A percentile compares a stretch with the other conserved stretches of the same genome.
Conservation (phyloP, 2,888 invertebrate species). For the Pseudolycoriella hygida region DNA sequence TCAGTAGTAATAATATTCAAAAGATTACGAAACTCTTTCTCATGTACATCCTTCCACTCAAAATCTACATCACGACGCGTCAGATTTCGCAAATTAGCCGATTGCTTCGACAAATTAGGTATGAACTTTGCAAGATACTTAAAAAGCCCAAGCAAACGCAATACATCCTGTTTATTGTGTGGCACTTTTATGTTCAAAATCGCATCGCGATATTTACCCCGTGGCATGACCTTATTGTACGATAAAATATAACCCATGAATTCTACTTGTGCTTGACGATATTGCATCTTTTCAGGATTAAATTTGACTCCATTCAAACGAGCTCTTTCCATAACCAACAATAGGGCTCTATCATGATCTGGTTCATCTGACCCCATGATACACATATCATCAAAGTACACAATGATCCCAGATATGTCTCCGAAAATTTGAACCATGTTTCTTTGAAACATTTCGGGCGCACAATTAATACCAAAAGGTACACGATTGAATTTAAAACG, state of each 20-base stretch:
- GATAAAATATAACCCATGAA: background rate
- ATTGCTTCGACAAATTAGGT: background rate
- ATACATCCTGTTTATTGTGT: background rate
- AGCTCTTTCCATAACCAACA: too few species aligned
- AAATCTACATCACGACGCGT: background rate
- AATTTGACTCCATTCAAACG: too few species aligned
- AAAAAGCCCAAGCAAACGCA: background rate
- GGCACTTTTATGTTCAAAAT: background rate
- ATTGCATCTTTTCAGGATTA: too few species aligned
- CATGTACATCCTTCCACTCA: background rate
- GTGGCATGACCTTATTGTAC: background rate
- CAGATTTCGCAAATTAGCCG: background rate
- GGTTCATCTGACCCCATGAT: conserved; percentile 7
- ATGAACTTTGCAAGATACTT: background rate
- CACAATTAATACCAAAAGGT: too few species aligned
- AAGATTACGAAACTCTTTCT: too few species aligned
- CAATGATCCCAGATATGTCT: conserved; percentile 9
- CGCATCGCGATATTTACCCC: background rate
- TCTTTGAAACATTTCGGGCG: too few species aligned
- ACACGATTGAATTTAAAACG: too few species aligned
- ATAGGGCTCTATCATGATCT: too few species aligned
- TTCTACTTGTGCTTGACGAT: too few species aligned
- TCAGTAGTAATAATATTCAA: too few species aligned
- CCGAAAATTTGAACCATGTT: conserved; percentile 7
- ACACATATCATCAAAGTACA: conserved; percentile 17